Conservation (phyloP, 2,113 vertebrate species). For the Cisticola juncidis region DNA sequence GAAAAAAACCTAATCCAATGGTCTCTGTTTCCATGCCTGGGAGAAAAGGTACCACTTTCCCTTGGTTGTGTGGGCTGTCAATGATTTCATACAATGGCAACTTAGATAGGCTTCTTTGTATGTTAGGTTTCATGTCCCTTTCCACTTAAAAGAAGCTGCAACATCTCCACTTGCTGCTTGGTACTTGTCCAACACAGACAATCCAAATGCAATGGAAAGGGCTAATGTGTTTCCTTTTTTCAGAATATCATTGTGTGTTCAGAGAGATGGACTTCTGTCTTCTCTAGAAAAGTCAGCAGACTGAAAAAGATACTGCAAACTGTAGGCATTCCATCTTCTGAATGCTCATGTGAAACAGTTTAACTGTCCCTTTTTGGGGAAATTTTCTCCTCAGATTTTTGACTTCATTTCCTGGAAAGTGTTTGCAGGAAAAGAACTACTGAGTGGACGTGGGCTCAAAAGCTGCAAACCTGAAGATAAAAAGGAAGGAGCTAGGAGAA, state of each 20-base stretch:
- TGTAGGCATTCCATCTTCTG: not conserved
- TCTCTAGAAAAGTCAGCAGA: not conserved
- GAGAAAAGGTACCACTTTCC: not conserved
- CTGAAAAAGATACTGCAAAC: not conserved
- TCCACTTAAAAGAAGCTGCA: not conserved
- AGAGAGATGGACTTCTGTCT: not conserved
- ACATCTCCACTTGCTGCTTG: not conserved
- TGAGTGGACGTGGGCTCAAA: not conserved
- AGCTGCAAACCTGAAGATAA: not conserved
- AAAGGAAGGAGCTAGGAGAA: not conserved
- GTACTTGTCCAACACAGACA: not conserved
- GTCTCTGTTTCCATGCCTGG: not conserved
- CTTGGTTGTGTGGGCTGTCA: not conserved
- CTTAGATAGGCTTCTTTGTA: not conserved
- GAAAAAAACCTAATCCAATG: not conserved
- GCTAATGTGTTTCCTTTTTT: not conserved
- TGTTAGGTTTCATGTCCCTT: fast-evolving
- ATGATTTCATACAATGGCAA: not conserved
- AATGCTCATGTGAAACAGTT: not conserved
- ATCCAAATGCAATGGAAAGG: not conserved
- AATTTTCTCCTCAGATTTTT: not conserved
- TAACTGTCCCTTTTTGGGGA: not conserved
- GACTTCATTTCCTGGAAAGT: not conserved
- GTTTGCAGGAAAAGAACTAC: not conserved
- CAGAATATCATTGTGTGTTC: not conserved